These are phyloP conservation scores for Otus sunia DNA, from an alignment of 2,113 vertebrate genomes.

Conservation along the genomic window DNA sequence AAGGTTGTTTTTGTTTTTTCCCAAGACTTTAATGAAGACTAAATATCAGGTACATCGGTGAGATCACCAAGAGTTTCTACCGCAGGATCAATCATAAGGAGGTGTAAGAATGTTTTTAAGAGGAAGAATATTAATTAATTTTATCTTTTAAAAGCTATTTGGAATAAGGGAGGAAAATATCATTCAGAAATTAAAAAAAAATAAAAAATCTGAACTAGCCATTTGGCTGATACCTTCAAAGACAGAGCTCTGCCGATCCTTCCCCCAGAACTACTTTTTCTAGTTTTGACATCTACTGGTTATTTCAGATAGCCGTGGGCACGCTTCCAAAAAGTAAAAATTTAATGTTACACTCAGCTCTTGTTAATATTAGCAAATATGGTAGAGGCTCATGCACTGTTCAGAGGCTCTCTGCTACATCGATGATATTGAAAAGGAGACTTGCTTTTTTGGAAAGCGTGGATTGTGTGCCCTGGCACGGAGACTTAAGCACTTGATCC, in stretches of 20 bases:
- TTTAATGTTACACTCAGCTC: not conserved
- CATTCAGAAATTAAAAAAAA: not conserved
- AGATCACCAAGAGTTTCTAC: not conserved
- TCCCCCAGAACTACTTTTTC: not conserved
- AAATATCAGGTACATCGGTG: not conserved
- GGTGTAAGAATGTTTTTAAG: not conserved
- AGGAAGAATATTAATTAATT: not conserved
- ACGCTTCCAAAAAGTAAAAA: not conserved
- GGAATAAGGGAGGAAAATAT: not conserved
- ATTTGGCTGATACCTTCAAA: not conserved
- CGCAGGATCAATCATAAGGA: not conserved
- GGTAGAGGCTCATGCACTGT: not conserved
- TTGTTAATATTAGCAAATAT: not conserved
- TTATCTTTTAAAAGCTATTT: not conserved
- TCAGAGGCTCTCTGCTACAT: not conserved
- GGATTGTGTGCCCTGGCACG: not conserved
- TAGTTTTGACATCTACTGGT: not conserved
- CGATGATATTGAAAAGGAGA: not conserved
- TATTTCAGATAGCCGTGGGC: not conserved
- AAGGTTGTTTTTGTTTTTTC: not conserved
- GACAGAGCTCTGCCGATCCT: not conserved
- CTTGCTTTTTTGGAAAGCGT: not conserved
- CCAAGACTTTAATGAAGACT: not conserved
- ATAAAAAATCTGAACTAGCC: not conserved
- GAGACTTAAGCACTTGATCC: not conserved